Evolutionary conservation across 2,888 invertebrate species (phyloP).

Genomic region (Tetragnatha montana): DNA sequence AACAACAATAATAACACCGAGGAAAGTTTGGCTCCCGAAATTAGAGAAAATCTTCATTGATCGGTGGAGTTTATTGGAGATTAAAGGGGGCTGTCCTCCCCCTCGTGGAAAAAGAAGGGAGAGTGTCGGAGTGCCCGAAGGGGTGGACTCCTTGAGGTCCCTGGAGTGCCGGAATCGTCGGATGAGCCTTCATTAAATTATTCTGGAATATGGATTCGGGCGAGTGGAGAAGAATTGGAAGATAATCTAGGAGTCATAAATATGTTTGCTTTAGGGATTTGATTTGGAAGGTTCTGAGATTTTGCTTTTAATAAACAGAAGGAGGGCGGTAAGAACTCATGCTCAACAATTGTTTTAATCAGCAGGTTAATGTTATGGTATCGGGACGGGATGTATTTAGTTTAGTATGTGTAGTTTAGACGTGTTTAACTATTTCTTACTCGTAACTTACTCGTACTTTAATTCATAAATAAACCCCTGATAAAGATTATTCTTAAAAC

Average conservation of each 20-base stretch:
- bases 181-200: constrained; percentile 6
- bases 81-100: constrained; percentile 22
- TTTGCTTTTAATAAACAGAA: background rate
- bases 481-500: too few species aligned
- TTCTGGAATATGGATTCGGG: constrained; percentile 5
- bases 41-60: constrained; percentile 50
- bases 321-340: too few species aligned
- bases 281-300: background rate
- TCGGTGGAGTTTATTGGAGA: constrained; percentile 49
- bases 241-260: background rate
- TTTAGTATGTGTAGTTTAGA: too few species aligned
- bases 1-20: constrained; percentile 29
- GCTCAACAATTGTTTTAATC: too few species aligned
- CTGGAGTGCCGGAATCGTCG: background rate
- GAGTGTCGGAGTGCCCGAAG: constrained; percentile 3
- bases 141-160: background rate
- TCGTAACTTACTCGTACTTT: too few species aligned
- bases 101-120: background rate
- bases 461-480: too few species aligned
- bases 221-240: background rate
- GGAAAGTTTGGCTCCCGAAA: constrained; percentile 43
- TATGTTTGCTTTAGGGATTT: background rate
- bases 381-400: too few species aligned
- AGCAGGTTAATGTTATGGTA: too few species aligned
- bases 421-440: too few species aligned